Evolutionary conservation across 64 coral and sea anemone genomes (phyloP).

Genomic region (Orbicella faveolata): DNA sequence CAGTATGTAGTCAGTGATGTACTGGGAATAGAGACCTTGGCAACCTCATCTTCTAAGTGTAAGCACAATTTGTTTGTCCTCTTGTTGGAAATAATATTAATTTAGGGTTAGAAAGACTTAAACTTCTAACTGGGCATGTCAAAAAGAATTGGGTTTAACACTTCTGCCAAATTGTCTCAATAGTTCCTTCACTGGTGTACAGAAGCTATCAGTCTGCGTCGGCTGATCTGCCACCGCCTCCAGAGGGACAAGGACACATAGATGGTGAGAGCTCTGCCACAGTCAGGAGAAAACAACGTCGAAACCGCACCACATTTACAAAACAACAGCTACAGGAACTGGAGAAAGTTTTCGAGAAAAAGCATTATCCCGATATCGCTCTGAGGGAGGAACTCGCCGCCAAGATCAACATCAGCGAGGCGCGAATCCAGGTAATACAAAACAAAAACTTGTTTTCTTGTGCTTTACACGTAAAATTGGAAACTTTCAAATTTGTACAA

Average conservation of each 20-base stretch:
- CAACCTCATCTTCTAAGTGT: slow-evolving; percentile 34
- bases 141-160: slow-evolving; percentile 1
- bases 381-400: slow-evolving; percentile 89
- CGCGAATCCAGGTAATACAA: slow-evolving; percentile 84
- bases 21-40: slow-evolving; percentile 72
- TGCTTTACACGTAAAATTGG: neutral
- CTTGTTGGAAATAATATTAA: neutral
- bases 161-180: neutral
- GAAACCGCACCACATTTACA: slow-evolving; percentile 98
- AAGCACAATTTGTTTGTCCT: slow-evolving; percentile 12
- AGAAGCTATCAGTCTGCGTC: slow-evolving; percentile 65
- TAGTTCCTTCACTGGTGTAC: slow-evolving; percentile 89
- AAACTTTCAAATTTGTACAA: neutral
- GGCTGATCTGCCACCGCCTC: slow-evolving; percentile 45
- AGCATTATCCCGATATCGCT: slow-evolving; percentile 97
- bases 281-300: slow-evolving; percentile 85
- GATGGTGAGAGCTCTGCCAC: slow-evolving; percentile 82
- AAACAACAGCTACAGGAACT: slow-evolving; percentile 92
- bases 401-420: slow-evolving; percentile 97
- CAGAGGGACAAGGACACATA: slow-evolving; percentile 39
- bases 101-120: neutral
- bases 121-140: neutral
- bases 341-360: slow-evolving; percentile 99
- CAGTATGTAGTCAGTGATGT: slow-evolving; percentile 93
- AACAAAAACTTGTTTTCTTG: neutral